Evolutionary conservation across 2,113 vertebrate genomes (phyloP), one percentile per base, ranked within the genome.

Genomic region (Arothron firmamentum): DNA sequence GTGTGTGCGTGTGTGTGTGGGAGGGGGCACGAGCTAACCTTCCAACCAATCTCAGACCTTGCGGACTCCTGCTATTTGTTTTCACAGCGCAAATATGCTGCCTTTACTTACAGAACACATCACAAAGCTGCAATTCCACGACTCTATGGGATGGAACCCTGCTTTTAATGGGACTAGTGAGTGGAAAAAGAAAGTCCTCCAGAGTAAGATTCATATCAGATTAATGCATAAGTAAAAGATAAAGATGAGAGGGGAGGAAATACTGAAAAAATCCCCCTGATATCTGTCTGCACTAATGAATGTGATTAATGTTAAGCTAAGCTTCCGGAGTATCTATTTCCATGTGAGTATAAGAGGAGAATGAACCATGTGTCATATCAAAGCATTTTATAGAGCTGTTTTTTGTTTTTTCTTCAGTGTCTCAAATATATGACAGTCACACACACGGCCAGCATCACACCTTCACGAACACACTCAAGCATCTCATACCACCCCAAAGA

Each of bases 201-300:
- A 56, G 70, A 71, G 77, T 70, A 75, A 85, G 84, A 85, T 85
- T 79, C 64, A 47, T 85, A 86, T 88, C 74, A 55, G 67, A 75
- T 86, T 83, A 80, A 83, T 63, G 78, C 77, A 75, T 58, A 74
- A 80, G 80, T 79, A 60, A 79, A 71, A 78, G 78, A 85, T 83
- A 88, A 88, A 86, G 81, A 87, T 31, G 54, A 78, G 84, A 76
- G 75, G 72, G 78, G 62, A 74, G 80, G 83, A 84, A 72, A 77
- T 64, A 74, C 68, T 48, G 69, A 66, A 76, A 74, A 74, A 59
- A 79, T 79, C 79, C 74, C 47, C 71, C 60, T 55, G 81, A 77
- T 86, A 83, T 76, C 71, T 70, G 53, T 56, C 58, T 59, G 80
- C 62, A 64, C 76, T 88, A 88, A 90, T 90, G 87, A 89, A 87